Evolutionary conservation across 1,140 invertebrate genomes (phyloP).

Genomic region (Phthorimaea operculella): DNA sequence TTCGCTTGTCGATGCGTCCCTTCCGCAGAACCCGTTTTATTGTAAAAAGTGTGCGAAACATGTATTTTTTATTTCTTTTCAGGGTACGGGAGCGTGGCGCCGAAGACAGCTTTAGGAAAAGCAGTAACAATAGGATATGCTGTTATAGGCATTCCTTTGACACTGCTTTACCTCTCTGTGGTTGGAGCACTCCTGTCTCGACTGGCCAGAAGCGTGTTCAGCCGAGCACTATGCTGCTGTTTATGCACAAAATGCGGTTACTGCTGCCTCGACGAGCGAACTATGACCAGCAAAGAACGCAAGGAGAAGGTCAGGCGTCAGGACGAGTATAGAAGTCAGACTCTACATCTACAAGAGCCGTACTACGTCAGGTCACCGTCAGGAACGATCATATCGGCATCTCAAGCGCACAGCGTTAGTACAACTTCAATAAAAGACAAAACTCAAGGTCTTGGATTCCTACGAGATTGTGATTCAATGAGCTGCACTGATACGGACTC

Average conservation of each 20-base stretch:
- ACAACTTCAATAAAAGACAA: constrained; percentile 71
- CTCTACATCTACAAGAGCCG: constrained; percentile 78
- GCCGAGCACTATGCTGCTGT: constrained; percentile 83
- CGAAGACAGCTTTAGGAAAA: constrained; percentile 83
- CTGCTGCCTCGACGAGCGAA: constrained; percentile 84
- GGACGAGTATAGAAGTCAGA: constrained; percentile 77
- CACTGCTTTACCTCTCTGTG: constrained; percentile 87
- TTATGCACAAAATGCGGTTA: constrained; percentile 87
- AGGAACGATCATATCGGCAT: constrained; percentile 66
- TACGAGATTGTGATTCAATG: constrained; percentile 74
- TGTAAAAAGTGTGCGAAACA: no score
- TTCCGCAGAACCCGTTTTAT: no score
- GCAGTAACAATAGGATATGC: constrained; percentile 91
- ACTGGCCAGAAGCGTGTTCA: constrained; percentile 89
- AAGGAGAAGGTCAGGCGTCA: constrained; percentile 81
- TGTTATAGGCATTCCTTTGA: constrained; percentile 89
- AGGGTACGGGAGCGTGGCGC: constrained; percentile 92
- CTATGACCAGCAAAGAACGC: constrained; percentile 81
- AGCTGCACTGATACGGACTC: constrained; percentile 78
- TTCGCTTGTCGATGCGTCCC: no score
- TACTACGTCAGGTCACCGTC: constrained; percentile 81
- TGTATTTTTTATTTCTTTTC: constrained; percentile 48
- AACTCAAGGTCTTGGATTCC: constrained; percentile 47
- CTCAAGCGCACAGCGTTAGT: constrained; percentile 63
- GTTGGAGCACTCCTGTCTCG: constrained; percentile 85